Evolutionary conservation across 1,140 invertebrate genomes (phyloP), one percentile per base, ranked within the genome.

Genomic region (Drosophila melanogaster): DNA sequence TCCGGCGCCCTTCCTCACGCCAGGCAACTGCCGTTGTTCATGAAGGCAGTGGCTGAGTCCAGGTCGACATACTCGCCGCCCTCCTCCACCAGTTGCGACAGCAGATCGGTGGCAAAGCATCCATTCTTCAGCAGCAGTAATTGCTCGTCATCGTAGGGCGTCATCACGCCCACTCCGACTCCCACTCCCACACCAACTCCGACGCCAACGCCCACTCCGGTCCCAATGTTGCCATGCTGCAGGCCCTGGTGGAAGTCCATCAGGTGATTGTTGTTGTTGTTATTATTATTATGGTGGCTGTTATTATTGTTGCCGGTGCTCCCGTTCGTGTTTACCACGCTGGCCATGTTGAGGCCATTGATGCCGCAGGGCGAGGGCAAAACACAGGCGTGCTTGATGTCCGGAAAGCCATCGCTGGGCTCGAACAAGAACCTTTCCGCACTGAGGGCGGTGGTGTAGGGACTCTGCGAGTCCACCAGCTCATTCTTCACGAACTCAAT

Each of bases 401-500:
- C 91, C 14, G 90, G 84, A 22, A 79, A 91, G 3, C 90, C 79
- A 7, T 84, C 83, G 54, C 75, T 90, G 0, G 71, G 70, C 67
- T 92, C 91, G 37, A 92, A 92, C 14, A 92, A 59, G 33, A 92
- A 92, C 3, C 91, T 73, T 38, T 92, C 89, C 7, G 91, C 91
- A 51, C 90, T 92, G 26, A 92, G 38, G 8, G 81, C 85, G 10
- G 85, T 91, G 17, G 91, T 92, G 14, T 92, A 92, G 24, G 91
- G 91, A 49, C 90, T 90, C 57, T 91, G 90, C 1, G 90, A 83
- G 37, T 92, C 91, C 26, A 89, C 86, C 38, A 92, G 66, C 50
- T 92, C 91, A 19, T 91, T 91, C 54, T 92, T 92, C 0, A 92
- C 90, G 30, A 92, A 92, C 46, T 92, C 91, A n/a, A 78, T 92